These are phyloP conservation scores for Sebastes steindachneri DNA, from an alignment of 2,797 vertebrate genomes.

Conservation along the genomic window DNA sequence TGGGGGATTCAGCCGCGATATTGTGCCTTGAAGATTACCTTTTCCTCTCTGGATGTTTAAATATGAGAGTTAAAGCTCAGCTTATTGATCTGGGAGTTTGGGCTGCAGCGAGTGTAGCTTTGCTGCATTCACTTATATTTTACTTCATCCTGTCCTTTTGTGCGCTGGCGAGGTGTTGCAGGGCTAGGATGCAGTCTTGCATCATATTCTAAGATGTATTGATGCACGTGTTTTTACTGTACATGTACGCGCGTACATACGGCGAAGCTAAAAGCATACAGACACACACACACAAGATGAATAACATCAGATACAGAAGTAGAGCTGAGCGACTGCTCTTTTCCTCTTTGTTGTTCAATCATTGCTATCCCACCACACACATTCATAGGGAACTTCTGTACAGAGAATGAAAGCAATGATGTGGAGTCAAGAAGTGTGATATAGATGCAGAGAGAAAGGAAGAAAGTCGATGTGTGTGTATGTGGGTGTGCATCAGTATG, in stretches of 20 bases:
- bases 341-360: conserved; percentile 36
- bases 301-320: conserved; percentile 12
- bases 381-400: conserved; percentile 22
- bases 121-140: conserved; percentile 36
- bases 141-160: conserved; percentile 23
- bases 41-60: conserved; percentile 63
- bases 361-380: conserved; percentile 8
- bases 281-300: neutral
- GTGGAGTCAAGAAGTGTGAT: conserved; percentile 42
- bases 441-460: conserved; percentile 48
- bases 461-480: neutral
- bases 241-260: neutral
- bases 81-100: conserved; percentile 74
- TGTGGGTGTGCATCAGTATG: conserved; percentile 50
- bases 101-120: conserved; percentile 22
- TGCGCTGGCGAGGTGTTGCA: conserved; percentile 30
- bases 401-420: conserved; percentile 55
- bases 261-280: neutral
- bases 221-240: conserved; percentile 10
- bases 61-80: conserved; percentile 59
- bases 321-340: conserved; percentile 12
- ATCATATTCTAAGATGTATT: conserved; percentile 34
- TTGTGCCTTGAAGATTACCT: conserved; percentile 64
- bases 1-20: conserved; percentile 52
- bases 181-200: conserved; percentile 32